A percentile compares a stretch with the other conserved stretches of the same genome.
phyloP scores from a whole-genome alignment of 1,140 invertebrate genomes.

The Lepidurus arcticus region DNA sequence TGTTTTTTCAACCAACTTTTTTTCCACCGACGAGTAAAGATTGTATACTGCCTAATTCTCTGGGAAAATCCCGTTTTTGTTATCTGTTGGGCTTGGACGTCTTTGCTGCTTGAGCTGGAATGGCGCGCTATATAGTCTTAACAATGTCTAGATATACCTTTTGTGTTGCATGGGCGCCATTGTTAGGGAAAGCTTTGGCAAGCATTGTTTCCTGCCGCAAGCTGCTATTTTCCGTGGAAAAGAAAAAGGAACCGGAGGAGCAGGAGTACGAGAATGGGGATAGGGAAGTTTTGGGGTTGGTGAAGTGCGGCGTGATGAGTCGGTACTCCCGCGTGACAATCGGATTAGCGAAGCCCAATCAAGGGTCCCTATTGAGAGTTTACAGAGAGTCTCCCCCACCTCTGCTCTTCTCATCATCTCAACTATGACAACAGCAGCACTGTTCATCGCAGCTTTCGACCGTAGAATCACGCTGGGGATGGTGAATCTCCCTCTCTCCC shows the following conservation, averaged over 20 bases:
- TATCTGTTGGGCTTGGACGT: no score
- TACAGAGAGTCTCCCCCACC: constrained; percentile 1
- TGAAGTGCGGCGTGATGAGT: constrained; percentile 20
- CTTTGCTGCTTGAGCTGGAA: no score
- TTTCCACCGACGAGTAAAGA: no score
- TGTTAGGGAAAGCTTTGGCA: background rate
- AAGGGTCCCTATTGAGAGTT: constrained; percentile 18
- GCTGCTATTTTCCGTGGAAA: background rate
- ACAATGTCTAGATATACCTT: no score
- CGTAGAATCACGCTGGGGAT: background rate
- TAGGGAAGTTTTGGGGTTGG: background rate
- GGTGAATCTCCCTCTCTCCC: background rate
- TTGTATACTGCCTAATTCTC: no score
- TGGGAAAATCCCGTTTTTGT: no score
- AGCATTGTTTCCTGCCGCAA: background rate
- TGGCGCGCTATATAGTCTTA: no score
- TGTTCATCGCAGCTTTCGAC: background rate
- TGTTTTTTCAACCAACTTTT: no score
- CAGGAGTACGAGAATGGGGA: background rate
- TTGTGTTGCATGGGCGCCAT: background rate
- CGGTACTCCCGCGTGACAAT: constrained; percentile 20
- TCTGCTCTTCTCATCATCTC: constrained; percentile 16
- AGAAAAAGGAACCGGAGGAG: background rate
- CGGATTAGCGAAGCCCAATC: constrained; percentile 20
- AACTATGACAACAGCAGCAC: constrained; percentile 10